Evolutionary conservation across 2,113 vertebrate genomes (phyloP), one percentile per base, ranked within the genome.

Genomic region (Rousettus leschenaultii): DNA sequence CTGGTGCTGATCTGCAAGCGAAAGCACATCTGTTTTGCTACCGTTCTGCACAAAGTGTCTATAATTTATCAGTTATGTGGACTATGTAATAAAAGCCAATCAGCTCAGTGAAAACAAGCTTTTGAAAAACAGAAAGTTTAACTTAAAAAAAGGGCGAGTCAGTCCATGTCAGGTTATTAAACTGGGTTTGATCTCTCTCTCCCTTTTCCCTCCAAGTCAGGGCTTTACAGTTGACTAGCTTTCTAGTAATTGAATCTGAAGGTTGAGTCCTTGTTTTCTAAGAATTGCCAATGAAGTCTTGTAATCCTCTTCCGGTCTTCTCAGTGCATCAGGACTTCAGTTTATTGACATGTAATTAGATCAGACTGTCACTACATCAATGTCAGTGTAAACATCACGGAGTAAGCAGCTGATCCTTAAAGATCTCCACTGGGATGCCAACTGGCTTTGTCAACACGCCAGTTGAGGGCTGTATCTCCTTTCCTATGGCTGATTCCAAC

Each of bases 261-360:
- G 43, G 70, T 87, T 97, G 94, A 95, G 95, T 97, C 97, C 92
- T 82, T 94, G 87, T 89, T 96, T 97, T 97, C 94, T 97, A 93
- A 97, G 96, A 86, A 97, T 97, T 97, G 97, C 97, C 98, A 87
- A 9, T 38, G 26, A 95, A 98, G 97, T 95, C 97, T 94, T 70
- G 95, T 99, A 98, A 99, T 99, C 99, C 99, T 98, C 98, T 98
- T 97, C 98, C 96, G 98, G 98, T 98, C 98, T 97, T 97, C 98
- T 98, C 95, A 57, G 98, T 86, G 95, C 97, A 98, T 97, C 97
- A 86, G 97, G 98, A 98, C 98, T 98, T 97, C 90, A 98, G 98
- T 98, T 99, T 99, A 99, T 99, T 99, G 99, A 98, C 99, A 97
- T 99, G 98, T 99, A 99, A 99, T 99, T 99, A 99, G 99, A 99